These are phyloP conservation scores for Pangasianodon hypophthalmus DNA, from an alignment of 2,113 vertebrate species.

Conservation along the genomic window DNA sequence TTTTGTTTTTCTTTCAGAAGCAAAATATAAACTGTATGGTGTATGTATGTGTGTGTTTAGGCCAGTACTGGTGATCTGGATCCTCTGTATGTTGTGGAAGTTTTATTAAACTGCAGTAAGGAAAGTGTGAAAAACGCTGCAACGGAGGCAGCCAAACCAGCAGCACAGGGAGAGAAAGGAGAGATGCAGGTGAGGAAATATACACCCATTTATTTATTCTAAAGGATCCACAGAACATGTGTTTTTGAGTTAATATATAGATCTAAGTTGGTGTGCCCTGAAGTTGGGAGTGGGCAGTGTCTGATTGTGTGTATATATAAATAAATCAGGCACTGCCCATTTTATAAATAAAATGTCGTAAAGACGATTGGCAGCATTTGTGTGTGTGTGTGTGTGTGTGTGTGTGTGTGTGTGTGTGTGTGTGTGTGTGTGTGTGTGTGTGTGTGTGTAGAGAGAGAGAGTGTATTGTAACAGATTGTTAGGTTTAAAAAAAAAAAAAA, in stretches of 20 bases:
- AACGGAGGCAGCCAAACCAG: conserved; percentile 88
- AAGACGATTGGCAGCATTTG: too few species aligned
- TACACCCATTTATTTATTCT: neutral
- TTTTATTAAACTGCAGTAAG: conserved; percentile 90
- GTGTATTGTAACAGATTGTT: too few species aligned
- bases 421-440: too few species aligned
- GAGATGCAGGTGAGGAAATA: conserved; percentile 89
- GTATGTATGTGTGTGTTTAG: conserved; percentile 62
- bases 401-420: too few species aligned
- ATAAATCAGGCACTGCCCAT: too few species aligned
- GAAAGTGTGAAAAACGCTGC: conserved; percentile 92
- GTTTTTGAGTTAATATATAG: neutral
- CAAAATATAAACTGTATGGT: neutral
- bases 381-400: too few species aligned
- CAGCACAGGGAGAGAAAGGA: conserved; percentile 83
- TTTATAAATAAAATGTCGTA: too few species aligned
- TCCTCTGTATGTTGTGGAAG: conserved; percentile 90
- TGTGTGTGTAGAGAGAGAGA: too few species aligned
- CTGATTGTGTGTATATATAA: too few species aligned
- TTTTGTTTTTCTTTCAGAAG: neutral
- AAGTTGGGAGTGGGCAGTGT: neutral
- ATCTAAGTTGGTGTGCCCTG: neutral
- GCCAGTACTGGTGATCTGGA: conserved; percentile 83
- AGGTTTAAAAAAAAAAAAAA: too few species aligned
- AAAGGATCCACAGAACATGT: neutral